These are phyloP conservation scores for Erythrocercus mccallii DNA, from an alignment of 2,113 vertebrate species.

Conservation along the genomic window DNA sequence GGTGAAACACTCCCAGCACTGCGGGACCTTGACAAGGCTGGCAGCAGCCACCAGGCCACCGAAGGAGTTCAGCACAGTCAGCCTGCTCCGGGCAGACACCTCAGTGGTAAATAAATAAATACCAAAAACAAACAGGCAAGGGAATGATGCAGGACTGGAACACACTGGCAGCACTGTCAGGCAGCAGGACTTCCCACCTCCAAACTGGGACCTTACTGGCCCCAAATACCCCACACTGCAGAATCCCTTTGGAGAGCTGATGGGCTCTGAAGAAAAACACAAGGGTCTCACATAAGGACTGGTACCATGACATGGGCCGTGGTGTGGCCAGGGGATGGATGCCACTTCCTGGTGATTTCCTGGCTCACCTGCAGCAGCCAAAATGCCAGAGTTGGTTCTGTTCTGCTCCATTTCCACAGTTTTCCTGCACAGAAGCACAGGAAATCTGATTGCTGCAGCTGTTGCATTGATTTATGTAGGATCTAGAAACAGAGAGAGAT, in stretches of 20 bases:
- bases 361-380: background rate
- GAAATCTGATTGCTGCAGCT: background rate
- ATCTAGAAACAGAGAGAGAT: background rate
- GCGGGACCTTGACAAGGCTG: background rate
- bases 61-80: background rate
- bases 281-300: background rate
- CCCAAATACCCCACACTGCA: background rate
- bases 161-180: background rate
- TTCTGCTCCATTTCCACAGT: background rate
- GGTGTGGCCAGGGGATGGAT: background rate
- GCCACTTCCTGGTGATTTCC: background rate
- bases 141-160: background rate
- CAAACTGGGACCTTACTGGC: background rate
- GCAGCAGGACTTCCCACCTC: background rate
- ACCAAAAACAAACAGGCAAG: background rate
- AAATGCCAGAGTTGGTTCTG: background rate
- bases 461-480: background rate
- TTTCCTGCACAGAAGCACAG: background rate
- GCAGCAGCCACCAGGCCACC: slow-evolving; percentile 8
- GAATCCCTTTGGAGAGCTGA: background rate
- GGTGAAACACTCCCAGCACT: background rate
- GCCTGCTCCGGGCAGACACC: background rate
- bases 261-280: accelerated
- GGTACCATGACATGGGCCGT: accelerated
- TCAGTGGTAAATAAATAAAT: background rate